Evolutionary conservation across 2,797 vertebrate genomes (phyloP).

Genomic region (Caiman crocodilus): DNA sequence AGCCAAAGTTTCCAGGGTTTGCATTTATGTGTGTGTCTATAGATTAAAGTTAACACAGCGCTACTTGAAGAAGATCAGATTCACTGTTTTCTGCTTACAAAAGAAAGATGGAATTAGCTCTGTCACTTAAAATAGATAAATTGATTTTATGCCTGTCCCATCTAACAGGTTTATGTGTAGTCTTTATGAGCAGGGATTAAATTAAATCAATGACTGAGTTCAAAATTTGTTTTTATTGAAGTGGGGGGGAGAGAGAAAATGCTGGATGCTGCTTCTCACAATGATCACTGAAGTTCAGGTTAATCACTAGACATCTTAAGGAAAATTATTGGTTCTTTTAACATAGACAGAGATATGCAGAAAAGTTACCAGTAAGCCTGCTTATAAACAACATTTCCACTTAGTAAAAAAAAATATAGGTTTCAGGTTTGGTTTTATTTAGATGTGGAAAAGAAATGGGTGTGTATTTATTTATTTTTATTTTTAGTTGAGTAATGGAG

Average conservation of each 20-base stretch:
- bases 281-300: neutral
- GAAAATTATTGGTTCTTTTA: neutral
- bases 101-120: constrained; percentile 21
- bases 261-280: neutral
- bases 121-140: constrained; percentile 15
- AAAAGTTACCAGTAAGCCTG: neutral
- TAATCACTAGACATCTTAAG: neutral
- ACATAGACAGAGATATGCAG: no score
- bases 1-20: accelerated
- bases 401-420: neutral
- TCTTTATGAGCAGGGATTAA: neutral
- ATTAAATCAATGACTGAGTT: constrained; percentile 24
- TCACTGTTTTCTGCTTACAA: neutral
- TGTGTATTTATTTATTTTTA: neutral
- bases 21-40: neutral
- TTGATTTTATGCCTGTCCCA: neutral
- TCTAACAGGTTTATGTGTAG: neutral
- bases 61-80: neutral
- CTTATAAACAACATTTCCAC: neutral
- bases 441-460: neutral
- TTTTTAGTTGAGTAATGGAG: neutral
- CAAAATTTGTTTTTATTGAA: neutral
- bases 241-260: neutral
- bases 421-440: neutral
- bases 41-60: neutral